Base-by-base conservation (phyloP, 1,140 invertebrate genomes). In the Drosophila fuyamai region DNA sequence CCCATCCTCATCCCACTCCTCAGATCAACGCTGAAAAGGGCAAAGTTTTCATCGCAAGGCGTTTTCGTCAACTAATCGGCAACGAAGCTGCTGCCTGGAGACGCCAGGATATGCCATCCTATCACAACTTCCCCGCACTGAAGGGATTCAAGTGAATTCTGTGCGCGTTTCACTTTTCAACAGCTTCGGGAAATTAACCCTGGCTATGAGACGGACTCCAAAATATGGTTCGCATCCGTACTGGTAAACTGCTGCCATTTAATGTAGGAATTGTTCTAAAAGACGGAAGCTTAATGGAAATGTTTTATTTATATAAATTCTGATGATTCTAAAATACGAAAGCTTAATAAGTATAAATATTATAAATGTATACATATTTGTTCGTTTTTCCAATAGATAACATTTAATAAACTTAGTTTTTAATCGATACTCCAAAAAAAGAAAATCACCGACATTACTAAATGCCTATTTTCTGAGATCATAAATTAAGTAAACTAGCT, bases 41-140 rank as follows among this genome's bases (percentile, higher is more conserved):
- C 71, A 88, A 88, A 88, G 79, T 88, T 88, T 88, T 77, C 78
- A 48, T 76, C 76, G 82, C 82, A 68, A 79, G 78, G 70, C 82
- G 83, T 83, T 75, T 75, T 76, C 83, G 83, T 89, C 84, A 89
- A 76, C 80, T 73, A 89, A 73, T 74, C 68, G 59, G 53, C 55
- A 59, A 63, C 32, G 66, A 29, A 57, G 62, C 53, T 63, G 41
- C 51, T 62, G 48, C 38, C 59, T 18, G 14, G 36, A 50, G 63
- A 70, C 55, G 29, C 44, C 41, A 48, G 51, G 35, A 47, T 35
- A 47, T 40, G 35, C 36, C 41, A 29, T 23, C 23, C 27, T 43
- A 38, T 40, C 43, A 5, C 32, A 12, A n/a, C 29, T 4, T 63
- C 8, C 16, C 27, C 43, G 41, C 58, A n/a, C 32, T 29, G 12